phyloP scores from a whole-genome alignment of 1,140 invertebrate species.

The Drosophila biarmipes region DNA sequence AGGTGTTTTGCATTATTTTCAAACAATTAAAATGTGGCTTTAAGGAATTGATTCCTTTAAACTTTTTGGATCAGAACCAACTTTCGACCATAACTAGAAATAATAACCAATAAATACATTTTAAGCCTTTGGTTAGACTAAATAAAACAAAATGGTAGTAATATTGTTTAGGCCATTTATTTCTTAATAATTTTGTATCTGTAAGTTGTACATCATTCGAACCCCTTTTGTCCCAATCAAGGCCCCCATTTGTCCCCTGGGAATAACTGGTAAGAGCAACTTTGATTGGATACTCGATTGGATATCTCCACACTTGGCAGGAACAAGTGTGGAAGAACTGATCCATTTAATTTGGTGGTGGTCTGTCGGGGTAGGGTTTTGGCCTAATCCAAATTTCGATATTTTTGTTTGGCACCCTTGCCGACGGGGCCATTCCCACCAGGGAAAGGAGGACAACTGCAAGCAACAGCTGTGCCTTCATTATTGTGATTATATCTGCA shows the following conservation, averaged over 20 bases:
- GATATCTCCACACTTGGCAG: background rate
- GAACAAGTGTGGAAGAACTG: fast-evolving
- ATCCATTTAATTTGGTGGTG: background rate
- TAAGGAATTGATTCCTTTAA: no score
- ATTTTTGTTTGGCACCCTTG: background rate
- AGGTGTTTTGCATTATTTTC: no score
- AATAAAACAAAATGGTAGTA: background rate
- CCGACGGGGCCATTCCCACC: background rate
- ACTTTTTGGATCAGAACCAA: no score
- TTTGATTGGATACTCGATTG: background rate
- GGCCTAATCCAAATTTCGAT: slow-evolving; percentile 2
- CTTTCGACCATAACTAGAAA: no score
- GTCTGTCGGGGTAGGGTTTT: background rate
- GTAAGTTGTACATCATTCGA: no score
- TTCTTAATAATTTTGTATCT: no score
- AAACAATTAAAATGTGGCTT: no score
- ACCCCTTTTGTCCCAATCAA: background rate
- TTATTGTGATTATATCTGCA: background rate
- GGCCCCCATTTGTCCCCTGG: background rate
- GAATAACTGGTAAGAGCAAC: background rate
- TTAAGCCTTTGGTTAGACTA: no score
- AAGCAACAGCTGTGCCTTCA: background rate
- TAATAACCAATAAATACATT: no score
- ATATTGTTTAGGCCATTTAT: no score
- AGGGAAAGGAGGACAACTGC: background rate